phyloP scores from a whole-genome alignment of 1,140 invertebrate genomes.

The Aphelenchoides fujianensis region DNA sequence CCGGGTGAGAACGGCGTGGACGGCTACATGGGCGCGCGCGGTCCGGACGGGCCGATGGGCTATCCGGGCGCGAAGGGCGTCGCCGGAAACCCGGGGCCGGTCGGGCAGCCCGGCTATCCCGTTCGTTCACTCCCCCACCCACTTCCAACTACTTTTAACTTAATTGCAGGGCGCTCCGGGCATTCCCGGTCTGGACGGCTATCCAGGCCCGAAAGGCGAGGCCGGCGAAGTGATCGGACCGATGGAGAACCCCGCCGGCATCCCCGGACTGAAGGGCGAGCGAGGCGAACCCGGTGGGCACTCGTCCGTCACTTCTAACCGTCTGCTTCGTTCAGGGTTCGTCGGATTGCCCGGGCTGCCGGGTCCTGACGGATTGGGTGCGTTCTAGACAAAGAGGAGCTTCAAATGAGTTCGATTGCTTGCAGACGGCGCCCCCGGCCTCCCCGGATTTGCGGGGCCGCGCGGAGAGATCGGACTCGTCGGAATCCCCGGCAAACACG shows the following conservation, averaged over 20 bases:
- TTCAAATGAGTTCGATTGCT: not conserved
- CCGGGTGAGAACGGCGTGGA: constrained; percentile 11
- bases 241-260: constrained; percentile 59
- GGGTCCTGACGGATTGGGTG: constrained; percentile 39
- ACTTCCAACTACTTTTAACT: no score
- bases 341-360: constrained; percentile 48
- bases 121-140: constrained; percentile 29
- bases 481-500: constrained; percentile 41
- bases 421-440: constrained; percentile 31
- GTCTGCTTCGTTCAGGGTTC: constrained; percentile 28
- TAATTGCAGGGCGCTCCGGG: constrained; percentile 47
- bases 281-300: constrained; percentile 33
- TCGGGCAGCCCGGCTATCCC: constrained; percentile 33
- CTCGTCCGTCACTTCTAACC: no score
- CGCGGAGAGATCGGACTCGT: constrained; percentile 38
- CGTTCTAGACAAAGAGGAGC: not conserved
- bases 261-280: constrained; percentile 52
- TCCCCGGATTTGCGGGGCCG: constrained; percentile 44
- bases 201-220: constrained; percentile 52
- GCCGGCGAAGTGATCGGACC: constrained; percentile 59
- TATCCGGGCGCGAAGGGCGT: constrained; percentile 29
- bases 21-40: not conserved
- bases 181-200: constrained; percentile 56
- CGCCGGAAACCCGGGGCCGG: constrained; percentile 34
- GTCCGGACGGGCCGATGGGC: constrained; percentile 4